Evolutionary conservation across 2,888 invertebrate genomes (phyloP), one percentile per base, ranked within the genome.

Genomic region (Oxyteleia sp.): DNA sequence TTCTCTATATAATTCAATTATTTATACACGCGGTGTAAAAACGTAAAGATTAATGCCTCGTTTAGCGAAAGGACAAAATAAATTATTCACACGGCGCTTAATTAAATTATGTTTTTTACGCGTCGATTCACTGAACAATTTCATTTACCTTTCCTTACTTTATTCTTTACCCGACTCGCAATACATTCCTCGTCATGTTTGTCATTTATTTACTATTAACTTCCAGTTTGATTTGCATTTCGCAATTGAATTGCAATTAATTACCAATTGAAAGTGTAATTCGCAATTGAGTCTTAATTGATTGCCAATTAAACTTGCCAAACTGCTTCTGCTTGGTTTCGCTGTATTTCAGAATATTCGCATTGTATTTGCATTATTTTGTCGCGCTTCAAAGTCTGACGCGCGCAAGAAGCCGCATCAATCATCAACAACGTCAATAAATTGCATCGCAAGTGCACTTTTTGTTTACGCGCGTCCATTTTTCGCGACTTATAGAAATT

Each of bases 201-300:
- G 55, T 72, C 68, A 81, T 66, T 74, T 61, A 81, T 74, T 80
- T 74, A 47, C 71, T 68, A 51, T 82, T 69, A 68, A 72, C 61
- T 66, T 69, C 45, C 61, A 64, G 66, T 66, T 49, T 41, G 45
- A 72, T 72, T 82, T 72, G 53, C 76, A 78, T 76, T 76, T 82
- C 82, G 76, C 66, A 82, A 82, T 82, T 74, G 68, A 82, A 59
- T 78, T 53, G 66, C 68, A 72, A 82, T 82, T 82, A 45, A 78
- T 78, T 78, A 78, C 63, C 63, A 68, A 78, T 76, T 45, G 59
- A 53, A 68, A 74, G 23, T 47, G 69, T 71, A 82, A 82, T 71
- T 75, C 64, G 75, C 75, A 81, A 74, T 81, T 81, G 75, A 68
- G 59, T 43, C 49, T 75, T 82, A 82, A 82, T 82, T 82, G 71